Evolutionary conservation across 2,797 vertebrate species (phyloP).

Genomic region (Rhabdophis nuchalis): DNA sequence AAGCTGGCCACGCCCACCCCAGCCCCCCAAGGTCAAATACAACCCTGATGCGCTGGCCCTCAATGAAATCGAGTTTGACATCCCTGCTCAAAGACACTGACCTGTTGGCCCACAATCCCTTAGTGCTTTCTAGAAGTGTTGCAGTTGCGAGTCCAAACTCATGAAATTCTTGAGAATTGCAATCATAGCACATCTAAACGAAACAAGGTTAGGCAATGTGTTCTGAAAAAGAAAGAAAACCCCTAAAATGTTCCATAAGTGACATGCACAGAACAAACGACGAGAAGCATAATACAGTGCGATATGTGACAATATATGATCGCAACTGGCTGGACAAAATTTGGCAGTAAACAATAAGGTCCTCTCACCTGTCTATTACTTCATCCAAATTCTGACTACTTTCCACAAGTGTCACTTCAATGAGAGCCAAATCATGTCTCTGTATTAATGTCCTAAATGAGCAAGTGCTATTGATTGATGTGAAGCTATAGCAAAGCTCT

Average conservation of each 20-base stretch:
- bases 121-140: neutral
- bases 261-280: neutral
- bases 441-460: neutral
- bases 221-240: neutral
- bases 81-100: neutral
- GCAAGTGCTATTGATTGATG: neutral
- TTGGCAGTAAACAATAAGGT: neutral
- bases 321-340: neutral
- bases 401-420: neutral
- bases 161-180: neutral
- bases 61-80: too few species aligned
- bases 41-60: too few species aligned
- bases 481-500: neutral
- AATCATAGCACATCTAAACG: neutral
- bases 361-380: neutral
- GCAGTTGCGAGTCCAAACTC: neutral
- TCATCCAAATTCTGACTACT: neutral
- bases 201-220: neutral
- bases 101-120: neutral
- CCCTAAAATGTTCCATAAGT: neutral
- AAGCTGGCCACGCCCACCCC: too few species aligned
- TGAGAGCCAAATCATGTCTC: neutral
- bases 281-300: conserved; percentile 12
- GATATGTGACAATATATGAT: neutral
- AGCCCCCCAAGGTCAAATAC: too few species aligned